Evolutionary conservation across 64 coral and sea anemone species (phyloP), one percentile per base, ranked within the genome.

Genomic region (Cladopsammia gracilis): DNA sequence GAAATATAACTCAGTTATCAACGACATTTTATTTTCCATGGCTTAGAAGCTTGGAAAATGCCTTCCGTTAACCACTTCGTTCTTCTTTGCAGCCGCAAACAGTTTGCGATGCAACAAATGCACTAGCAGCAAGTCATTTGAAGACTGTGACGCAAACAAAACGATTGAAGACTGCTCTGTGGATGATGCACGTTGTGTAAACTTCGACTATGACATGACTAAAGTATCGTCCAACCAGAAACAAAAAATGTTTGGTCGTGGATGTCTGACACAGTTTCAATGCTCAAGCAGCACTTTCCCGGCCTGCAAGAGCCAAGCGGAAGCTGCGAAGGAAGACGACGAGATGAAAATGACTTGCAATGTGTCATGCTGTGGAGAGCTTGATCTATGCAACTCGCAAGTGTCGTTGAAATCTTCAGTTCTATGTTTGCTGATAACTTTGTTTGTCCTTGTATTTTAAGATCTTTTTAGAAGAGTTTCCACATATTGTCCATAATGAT

Each of bases 321-420:
- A 77, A 77, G 20, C 5, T 4, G 61, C 61, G 19, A 64, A 19
- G 14, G 19, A 64, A 52, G 74, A 48, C 6, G 50, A 53, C 10
- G 4, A 53, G 16, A 77, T 56, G 48, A 77, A 56, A 54, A 48
- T 48, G 19, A 77, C n/a, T 1, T 77, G 74, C 53, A 7, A 77
- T 10, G 74, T 77, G 46, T 25, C 18, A 10, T 77, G 74, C 20
- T 77, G 74, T 54, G 74, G 48, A 8, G 22, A 77, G 34, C 34
- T 0, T 20, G 74, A 77, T 24, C 16, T 54, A 9, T 77, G 74
- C 49, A 77, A 77, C 48, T 77, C 74, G 8, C 74, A 77, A 77
- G 74, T 77, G 3, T 49, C 19, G 48, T 23, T 24, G 10, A 77
- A 24, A 19, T 20, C 49, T 24, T 54, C 74, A 12, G 18, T 77